Base-by-base conservation (phyloP, 2,888 invertebrate species). In the Acleris cristana region DNA sequence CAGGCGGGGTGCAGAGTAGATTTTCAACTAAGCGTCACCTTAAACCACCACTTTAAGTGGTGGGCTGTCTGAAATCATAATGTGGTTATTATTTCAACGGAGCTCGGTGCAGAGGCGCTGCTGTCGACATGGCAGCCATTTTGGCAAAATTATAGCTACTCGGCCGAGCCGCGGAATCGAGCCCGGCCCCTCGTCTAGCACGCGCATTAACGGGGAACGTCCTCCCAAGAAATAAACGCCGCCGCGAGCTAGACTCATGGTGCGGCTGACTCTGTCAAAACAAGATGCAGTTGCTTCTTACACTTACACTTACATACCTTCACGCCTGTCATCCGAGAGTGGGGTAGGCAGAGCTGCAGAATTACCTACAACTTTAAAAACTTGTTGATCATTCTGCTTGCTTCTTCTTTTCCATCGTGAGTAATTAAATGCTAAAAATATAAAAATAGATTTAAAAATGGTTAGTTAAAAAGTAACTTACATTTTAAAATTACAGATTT, bases 71-170 rank as follows among this genome's bases (percentile, higher is more conserved):
- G 83, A 88, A 88, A 87, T 86, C 88, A 87, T 89, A 90, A 88
- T 88, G 89, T 84, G 89, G 88, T 89, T 90, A 90, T 90, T 89
- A 90, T 90, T 89, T 89, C 84, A 87, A 82, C 84, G 83, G 77
- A 77, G 79, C 79, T 76, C 87, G 82, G 81, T 79, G 82, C 85
- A 84, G 80, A 82, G 86, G 79, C 77, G 79, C 89, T 91, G 91
- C 82, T 79, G 89, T 83, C 87, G 91, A 91, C 91, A 89, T 84
- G 89, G 80, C 88, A 83, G 85, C 90, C 89, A 91, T 91, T 91
- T 87, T 86, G 80, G 79, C 77, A 82, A 86, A 91, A 88, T 90
- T 91, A 91, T 91, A 80, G 89, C 91, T 88, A 87, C 90, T 90
- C 87, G 86, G 85, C 84, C 82, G 45, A 79, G 82, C 81, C 81